These are phyloP conservation scores for Paragorgia papillata DNA, from an alignment of 92 coral and sea anemone genomes.

Conservation along the genomic window DNA sequence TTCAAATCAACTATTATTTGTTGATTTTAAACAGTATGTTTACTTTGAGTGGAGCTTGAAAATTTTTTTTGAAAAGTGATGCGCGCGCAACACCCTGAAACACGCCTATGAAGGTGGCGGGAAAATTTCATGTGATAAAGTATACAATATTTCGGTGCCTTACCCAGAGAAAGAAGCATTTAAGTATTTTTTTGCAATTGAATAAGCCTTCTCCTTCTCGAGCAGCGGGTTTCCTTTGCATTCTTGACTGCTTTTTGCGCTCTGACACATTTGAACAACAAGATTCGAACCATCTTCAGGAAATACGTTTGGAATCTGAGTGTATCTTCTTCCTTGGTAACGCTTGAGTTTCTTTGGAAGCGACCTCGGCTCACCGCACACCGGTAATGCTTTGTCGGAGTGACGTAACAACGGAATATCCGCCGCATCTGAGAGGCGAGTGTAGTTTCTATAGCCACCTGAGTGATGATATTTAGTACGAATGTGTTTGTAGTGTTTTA, in stretches of 20 bases:
- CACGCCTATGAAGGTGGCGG: no score
- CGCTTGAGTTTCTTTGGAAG: conserved; percentile 34
- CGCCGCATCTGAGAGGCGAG: conserved; percentile 9
- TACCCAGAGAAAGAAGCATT: conserved; percentile 16
- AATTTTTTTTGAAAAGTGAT: no score
- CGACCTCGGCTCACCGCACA: conserved; percentile 26
- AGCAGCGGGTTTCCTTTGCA: conserved; percentile 69
- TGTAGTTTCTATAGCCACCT: conserved; percentile 19
- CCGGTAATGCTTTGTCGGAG: conserved; percentile 53
- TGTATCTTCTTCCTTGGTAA: conserved; percentile 65
- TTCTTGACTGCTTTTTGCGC: conserved; percentile 46
- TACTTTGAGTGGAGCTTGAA: no score
- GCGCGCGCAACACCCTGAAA: no score
- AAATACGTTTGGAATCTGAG: conserved; percentile 72
- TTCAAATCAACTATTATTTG: no score
- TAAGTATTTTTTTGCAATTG: not conserved
- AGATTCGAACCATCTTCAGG: conserved; percentile 71
- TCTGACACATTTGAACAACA: conserved; percentile 63
- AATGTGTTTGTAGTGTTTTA: conserved; percentile 16
- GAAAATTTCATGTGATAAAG: no score
- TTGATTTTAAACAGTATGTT: no score
- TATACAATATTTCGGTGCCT: not conserved
- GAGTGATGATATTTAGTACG: conserved; percentile 16
- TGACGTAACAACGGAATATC: conserved; percentile 48
- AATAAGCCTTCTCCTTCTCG: conserved; percentile 47